A percentile compares a stretch with the other conserved stretches of the same genome.
phyloP scores from a whole-genome alignment of 2,888 invertebrate genomes.

The Alloplasta piceator region DNA sequence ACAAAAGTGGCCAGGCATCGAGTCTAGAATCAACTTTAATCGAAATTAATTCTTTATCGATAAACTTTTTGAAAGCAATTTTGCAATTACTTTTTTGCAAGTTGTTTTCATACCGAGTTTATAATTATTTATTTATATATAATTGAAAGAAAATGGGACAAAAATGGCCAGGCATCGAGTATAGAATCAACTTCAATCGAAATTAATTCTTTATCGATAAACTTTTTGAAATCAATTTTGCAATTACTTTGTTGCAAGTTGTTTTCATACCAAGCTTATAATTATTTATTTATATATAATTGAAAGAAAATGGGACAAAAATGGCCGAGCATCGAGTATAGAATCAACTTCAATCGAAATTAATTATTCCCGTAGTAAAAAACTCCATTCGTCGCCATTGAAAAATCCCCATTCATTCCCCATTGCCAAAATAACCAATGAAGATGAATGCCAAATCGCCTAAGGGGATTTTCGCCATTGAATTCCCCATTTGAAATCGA shows the following conservation, averaged over 20 bases:
- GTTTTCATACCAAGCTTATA: background rate
- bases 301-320: slow-evolving; percentile 40
- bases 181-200: no score
- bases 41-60: background rate
- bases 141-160: slow-evolving; percentile 32
- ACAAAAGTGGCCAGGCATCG: slow-evolving; percentile 48
- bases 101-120: background rate
- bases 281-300: background rate
- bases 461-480: no score
- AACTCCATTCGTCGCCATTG: no score
- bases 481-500: no score
- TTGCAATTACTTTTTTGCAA: background rate
- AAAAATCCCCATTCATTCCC: no score
- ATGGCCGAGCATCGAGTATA: slow-evolving; percentile 2
- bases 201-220: background rate
- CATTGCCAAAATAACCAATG: no score
- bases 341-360: background rate
- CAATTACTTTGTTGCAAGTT: background rate
- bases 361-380: no score
- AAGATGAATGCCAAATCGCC: no score
- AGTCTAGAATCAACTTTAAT: no score
- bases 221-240: background rate
- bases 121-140: background rate
- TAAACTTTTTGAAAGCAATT: background rate
- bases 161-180: slow-evolving; percentile 49